Conservation (phyloP, 2,113 vertebrate species). For the Xiphophorus maculatus region DNA sequence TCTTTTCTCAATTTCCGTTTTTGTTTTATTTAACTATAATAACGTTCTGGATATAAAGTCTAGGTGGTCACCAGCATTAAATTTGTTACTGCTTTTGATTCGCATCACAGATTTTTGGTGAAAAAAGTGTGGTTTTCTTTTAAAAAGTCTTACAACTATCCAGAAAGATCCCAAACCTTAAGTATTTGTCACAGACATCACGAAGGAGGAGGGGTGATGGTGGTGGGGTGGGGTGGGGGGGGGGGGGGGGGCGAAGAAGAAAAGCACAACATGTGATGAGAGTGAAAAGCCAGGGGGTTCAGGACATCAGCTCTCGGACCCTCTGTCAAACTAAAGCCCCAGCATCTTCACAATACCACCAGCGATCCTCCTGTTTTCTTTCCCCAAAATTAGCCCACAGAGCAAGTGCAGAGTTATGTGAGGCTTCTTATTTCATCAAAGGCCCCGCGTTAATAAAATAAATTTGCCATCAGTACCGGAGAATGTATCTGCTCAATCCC, state of each 20-base stretch:
- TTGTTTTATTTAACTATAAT: too few relatives aligned
- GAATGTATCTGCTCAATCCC: constrained; percentile 87
- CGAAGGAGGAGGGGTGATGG: neutral
- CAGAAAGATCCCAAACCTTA: constrained; percentile 12
- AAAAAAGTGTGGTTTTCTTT: constrained; percentile 1
- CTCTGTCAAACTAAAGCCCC: constrained; percentile 50
- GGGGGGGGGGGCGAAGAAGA: constrained; percentile 20
- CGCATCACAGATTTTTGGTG: neutral
- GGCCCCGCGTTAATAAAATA: constrained; percentile 85
- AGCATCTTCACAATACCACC: constrained; percentile 69
- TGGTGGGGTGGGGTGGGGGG: neutral
- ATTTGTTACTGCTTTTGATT: too few relatives aligned
- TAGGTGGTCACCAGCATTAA: too few relatives aligned
- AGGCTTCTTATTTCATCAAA: constrained; percentile 86
- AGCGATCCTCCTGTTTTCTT: constrained; percentile 60
- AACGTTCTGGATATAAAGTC: neutral
- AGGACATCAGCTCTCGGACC: constrained; percentile 69
- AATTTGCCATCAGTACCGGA: constrained; percentile 87
- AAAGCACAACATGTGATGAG: constrained; percentile 43
- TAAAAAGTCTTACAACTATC: neutral
- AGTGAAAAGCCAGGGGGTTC: constrained; percentile 38
- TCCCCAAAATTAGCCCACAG: constrained; percentile 84
- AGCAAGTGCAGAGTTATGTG: constrained; percentile 78
- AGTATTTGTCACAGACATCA: constrained; percentile 3
- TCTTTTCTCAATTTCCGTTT: too few relatives aligned